Base-by-base conservation (phyloP, 2,888 invertebrate genomes). In the Abscondita cerata region DNA sequence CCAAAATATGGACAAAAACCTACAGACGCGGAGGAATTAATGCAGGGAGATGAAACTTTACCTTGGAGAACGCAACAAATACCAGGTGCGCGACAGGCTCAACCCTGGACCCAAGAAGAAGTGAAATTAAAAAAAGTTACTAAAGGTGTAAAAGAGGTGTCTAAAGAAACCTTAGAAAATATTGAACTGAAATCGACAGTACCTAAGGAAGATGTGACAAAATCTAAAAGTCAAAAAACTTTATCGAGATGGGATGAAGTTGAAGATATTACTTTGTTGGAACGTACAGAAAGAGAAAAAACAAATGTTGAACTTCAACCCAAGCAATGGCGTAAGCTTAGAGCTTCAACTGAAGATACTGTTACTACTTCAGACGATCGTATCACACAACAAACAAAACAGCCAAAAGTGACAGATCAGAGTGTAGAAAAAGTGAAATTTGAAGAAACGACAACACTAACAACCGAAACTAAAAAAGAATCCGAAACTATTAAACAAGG, bases 31-130 rank as follows among this genome's bases (percentile, higher is more conserved):
- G 80, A 81, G 66, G 82, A 82, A 67, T 66, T 83, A 64, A 83
- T 84, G 11, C 67, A 78, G 64, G 85, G 83, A 20, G 86, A 86
- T 73, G 84, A 85, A 75, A 79, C 81, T 25, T 71, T 86, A 67
- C 83, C 85, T 15, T 86, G 86, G 86, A 78, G 85, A 68, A 74
- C 67, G 64, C 41, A 52, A 36, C 9, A 52, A 36, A 6, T 46
- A 20, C 25, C 63, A 62, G 68, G 63, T 67, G 50, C 66, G 34
- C 69, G 68, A 58, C 73, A 75, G 41, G 74, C 81, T 48, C 81
- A 84, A 72, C 84, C 86, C 8, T 87, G 87, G 87, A 91, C 86
- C 1, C 84, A 90, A 72, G 87, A 91, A 78, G 83, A 85, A 67
- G 82, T 87, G 12, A 81, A 76, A 38, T 74, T 88, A 19, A 88